Conservation (phyloP, 2,113 vertebrate species). For the Zosterops japonicus region DNA sequence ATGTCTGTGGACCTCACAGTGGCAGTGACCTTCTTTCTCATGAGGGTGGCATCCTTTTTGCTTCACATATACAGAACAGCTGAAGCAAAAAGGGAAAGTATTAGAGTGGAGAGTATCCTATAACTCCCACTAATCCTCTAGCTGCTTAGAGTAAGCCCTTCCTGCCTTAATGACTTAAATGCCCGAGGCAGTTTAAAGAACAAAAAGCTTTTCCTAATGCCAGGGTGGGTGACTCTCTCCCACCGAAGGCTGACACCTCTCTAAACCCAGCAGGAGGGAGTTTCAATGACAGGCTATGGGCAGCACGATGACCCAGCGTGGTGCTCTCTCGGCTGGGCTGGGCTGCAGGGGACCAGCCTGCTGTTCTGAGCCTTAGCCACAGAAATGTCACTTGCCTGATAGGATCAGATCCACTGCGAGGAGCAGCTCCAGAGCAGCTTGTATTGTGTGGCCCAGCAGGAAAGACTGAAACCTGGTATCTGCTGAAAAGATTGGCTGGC, state of each 20-base stretch:
- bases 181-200: constrained; percentile 31
- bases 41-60: neutral
- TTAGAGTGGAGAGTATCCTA: neutral
- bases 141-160: constrained; percentile 49
- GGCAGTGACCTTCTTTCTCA: neutral
- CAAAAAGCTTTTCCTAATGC: constrained; percentile 27
- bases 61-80: neutral
- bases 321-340: neutral
- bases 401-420: neutral
- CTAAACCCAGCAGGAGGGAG: neutral
- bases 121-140: constrained; percentile 40
- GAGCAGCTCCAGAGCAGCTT: neutral
- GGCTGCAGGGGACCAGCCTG: fast-evolving
- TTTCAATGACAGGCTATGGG: neutral
- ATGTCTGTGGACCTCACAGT: neutral
- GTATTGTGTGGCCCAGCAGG: neutral
- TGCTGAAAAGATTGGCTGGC: neutral
- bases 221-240: neutral
- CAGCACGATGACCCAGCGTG: fast-evolving
- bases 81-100: neutral
- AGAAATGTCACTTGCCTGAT: neutral
- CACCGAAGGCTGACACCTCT: neutral
- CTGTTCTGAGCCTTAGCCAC: neutral
- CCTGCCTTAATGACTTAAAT: constrained; percentile 50
- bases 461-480: neutral